phyloP scores from a whole-genome alignment of 2,888 invertebrate species.

The Pocota personata region DNA sequence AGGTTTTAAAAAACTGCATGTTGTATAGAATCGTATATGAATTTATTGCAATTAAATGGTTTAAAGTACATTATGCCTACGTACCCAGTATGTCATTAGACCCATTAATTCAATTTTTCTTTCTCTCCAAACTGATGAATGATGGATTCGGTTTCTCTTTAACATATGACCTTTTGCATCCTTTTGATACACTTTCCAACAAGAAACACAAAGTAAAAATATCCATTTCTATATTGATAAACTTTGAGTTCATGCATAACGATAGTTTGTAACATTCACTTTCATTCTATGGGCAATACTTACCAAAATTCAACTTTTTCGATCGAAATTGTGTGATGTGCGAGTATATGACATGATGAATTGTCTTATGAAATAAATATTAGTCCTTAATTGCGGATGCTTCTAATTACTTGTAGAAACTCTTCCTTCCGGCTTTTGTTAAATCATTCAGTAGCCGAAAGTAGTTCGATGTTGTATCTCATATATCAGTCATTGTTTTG shows the following conservation, averaged over 20 bases:
- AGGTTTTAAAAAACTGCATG: no score
- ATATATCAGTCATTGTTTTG: not conserved
- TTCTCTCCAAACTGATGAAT: not conserved
- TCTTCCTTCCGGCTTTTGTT: conserved; percentile 18
- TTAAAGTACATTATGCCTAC: no score
- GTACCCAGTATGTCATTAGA: not conserved
- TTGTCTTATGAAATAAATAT: conserved; percentile 1
- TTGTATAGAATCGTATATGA: no score
- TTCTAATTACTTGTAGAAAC: conserved; percentile 30
- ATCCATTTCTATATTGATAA: not conserved
- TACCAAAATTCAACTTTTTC: not conserved
- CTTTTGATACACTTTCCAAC: not conserved
- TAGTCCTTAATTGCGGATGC: conserved; percentile 18
- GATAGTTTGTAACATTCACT: not conserved
- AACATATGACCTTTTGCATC: not conserved
- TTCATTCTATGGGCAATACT: not conserved
- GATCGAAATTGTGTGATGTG: conserved; percentile 12
- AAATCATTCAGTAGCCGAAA: not conserved
- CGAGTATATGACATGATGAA: conserved; percentile 38
- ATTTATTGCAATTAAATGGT: no score
- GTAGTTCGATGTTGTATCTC: not conserved
- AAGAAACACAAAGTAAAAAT: not conserved
- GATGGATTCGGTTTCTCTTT: not conserved
- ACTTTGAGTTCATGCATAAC: not conserved
- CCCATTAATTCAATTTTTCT: not conserved